Evolutionary conservation across 2,113 vertebrate species (phyloP).

Genomic region (Australoheros scitulus): DNA sequence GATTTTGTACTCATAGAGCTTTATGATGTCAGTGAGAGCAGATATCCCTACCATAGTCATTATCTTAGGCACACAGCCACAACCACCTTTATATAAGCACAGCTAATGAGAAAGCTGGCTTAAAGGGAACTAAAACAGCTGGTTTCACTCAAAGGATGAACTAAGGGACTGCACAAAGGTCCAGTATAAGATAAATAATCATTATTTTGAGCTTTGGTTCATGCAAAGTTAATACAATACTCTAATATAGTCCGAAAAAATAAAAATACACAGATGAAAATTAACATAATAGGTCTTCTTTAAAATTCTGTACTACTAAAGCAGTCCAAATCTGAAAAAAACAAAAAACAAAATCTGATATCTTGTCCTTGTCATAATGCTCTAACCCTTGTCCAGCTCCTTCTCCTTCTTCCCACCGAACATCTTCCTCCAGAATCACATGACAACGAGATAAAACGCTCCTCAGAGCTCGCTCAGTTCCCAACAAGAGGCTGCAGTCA

Average conservation of each 20-base stretch:
- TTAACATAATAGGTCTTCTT: too few species aligned
- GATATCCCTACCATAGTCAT: neutral
- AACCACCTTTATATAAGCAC: neutral
- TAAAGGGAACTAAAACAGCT: neutral
- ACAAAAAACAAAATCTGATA: neutral
- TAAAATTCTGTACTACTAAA: neutral
- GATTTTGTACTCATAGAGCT: neutral
- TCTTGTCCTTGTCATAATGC: neutral
- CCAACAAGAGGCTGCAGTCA: slow-evolving; percentile 77
- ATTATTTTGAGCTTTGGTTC: neutral
- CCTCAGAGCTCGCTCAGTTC: slow-evolving; percentile 70
- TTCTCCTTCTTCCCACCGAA: slow-evolving; percentile 61
- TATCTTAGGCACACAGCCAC: neutral
- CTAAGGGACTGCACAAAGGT: neutral
- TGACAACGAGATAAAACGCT: slow-evolving; percentile 75
- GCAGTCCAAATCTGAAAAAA: neutral
- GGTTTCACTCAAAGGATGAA: neutral
- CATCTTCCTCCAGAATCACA: slow-evolving; percentile 71
- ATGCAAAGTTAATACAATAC: neutral
- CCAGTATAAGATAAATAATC: neutral
- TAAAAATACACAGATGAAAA: neutral
- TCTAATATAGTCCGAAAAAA: neutral
- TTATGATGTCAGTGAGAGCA: neutral
- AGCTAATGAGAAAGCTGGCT: neutral
- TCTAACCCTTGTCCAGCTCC: slow-evolving; percentile 52